Evolutionary conservation across 2,113 vertebrate species (phyloP).

Genomic region (Galbula dea): DNA sequence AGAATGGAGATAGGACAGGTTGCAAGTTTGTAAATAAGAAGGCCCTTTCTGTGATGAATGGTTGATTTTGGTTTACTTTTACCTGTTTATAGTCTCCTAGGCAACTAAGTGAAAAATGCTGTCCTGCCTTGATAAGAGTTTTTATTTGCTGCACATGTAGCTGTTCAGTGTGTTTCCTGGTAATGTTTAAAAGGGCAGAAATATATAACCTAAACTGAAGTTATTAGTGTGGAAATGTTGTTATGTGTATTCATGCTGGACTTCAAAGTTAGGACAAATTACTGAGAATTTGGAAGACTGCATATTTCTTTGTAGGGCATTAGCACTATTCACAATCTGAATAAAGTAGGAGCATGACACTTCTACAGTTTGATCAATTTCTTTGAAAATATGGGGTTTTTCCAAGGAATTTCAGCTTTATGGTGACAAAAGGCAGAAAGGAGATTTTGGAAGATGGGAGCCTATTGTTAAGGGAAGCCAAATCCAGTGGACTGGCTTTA

Average conservation of each 20-base stretch:
- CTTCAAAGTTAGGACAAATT: background rate
- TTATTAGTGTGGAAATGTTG: rapidly evolving
- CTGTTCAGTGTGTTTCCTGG: background rate
- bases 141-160: background rate
- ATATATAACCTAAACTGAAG: background rate
- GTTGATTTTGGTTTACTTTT: background rate
- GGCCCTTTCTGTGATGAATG: background rate
- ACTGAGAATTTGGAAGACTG: background rate
- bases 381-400: rapidly evolving
- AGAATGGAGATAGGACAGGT: background rate
- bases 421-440: background rate
- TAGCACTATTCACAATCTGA: background rate
- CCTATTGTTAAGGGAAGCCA: background rate
- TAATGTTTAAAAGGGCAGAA: background rate
- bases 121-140: background rate
- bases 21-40: background rate
- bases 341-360: background rate
- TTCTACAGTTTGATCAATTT: background rate
- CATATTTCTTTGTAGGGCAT: background rate
- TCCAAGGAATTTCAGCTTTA: background rate
- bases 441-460: background rate
- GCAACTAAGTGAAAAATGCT: background rate
- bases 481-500: background rate
- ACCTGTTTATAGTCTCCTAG: background rate
- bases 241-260: rapidly evolving